A percentile compares a stretch with the other conserved stretches of the same genome.
These are phyloP conservation scores for Rhopilema esculentum DNA, from an alignment of 30 jellyfish, hydroid and myxozoan species.

Conservation along the genomic window DNA sequence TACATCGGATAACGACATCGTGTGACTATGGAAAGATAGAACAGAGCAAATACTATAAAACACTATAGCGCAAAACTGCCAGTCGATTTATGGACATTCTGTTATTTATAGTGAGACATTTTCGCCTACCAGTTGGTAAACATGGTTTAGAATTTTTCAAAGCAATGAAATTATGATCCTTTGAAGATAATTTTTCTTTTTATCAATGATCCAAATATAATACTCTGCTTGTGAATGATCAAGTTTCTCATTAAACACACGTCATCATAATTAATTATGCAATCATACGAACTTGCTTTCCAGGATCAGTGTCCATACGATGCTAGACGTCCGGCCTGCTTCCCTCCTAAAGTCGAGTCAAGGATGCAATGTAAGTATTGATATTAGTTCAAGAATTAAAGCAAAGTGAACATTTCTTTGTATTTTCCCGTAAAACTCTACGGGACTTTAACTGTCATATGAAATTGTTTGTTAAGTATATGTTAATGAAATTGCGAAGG, in stretches of 20 bases:
- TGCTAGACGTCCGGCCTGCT: constrained; percentile 29
- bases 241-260: neutral
- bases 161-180: neutral
- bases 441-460: neutral
- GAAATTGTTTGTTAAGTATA: no score
- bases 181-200: neutral
- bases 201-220: neutral
- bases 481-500: no score
- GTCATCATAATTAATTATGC: neutral
- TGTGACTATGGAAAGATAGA: no score
- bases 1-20: no score
- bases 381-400: neutral
- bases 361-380: constrained; percentile 28
- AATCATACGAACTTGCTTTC: neutral
- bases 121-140: neutral
- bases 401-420: neutral
- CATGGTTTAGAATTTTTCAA: neutral
- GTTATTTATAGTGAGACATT: neutral
- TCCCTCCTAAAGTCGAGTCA: constrained; percentile 35
- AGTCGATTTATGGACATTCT: neutral
- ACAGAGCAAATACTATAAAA: no score
- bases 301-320: constrained; percentile 39
- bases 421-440: neutral
- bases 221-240: neutral
- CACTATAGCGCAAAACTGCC: neutral